Evolutionary conservation across 2,888 invertebrate species (phyloP), one percentile per base, ranked within the genome.

Genomic region (Boloria selene): DNA sequence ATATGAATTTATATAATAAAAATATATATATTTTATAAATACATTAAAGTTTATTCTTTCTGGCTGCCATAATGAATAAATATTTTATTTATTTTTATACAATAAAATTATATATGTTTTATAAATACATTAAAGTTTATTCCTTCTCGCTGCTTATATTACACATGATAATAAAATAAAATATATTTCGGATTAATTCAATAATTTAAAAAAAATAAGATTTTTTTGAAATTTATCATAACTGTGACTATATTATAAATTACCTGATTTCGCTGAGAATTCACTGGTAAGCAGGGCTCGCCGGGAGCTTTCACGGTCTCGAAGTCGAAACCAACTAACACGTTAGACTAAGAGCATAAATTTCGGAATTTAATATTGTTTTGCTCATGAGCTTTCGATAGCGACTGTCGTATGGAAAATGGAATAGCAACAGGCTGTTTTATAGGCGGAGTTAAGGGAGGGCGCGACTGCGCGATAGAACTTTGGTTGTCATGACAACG

Each of bases 401-500:
- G 75, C 82, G 80, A 92, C 91, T 91, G 90, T 85, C 88, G 87
- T 77, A 72, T 81, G 84, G 77, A 78, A 71, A 73, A 64, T 73
- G 72, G 81, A 82, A 78, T 80, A 90, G 88, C 92, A 91, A 92
- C 92, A 92, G 93, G 92, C 91, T 85, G 86, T 78, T 76, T 73
- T 71, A 74, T 65, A 81, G 91, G 90, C 86, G 90, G 88, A 84
- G 88, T 80, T 73, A 74, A 61, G 56, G 70, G 73, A 63, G 70
- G 73, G 70, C 83, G 85, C 86, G 88, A 75, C 80, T 88, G 92
- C 93, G 93, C 87, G 78, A 56, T 77, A 68, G 71, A 64, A 67
- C 68, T 66, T 61, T 78, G 73, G 93, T 93, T 87, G 81, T 84
- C 81, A 91, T 92, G 88, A 81, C 83, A 74, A 92, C 93, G 86